Conservation (phyloP, 2,113 vertebrate genomes). For the Solea senegalensis region DNA sequence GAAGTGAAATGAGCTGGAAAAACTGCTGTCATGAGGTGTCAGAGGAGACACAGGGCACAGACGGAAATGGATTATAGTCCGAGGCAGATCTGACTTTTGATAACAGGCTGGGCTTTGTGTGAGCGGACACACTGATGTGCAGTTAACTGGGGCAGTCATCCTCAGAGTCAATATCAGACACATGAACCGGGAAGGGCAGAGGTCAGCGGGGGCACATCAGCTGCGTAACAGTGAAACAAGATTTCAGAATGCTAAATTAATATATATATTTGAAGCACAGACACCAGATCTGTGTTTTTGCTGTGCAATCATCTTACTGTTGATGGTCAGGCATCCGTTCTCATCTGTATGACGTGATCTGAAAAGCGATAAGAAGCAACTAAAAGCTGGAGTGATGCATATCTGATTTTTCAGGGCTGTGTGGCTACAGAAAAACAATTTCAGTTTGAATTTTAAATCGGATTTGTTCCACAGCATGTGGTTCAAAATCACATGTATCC, state of each 20-base stretch:
- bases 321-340: neutral
- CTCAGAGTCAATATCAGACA: slow-evolving; percentile 59
- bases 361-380: neutral
- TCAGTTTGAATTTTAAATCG: too few species aligned
- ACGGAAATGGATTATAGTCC: slow-evolving; percentile 69
- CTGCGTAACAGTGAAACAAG: slow-evolving; percentile 16
- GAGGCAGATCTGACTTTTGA: slow-evolving; percentile 71
- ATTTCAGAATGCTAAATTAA: slow-evolving; percentile 37
- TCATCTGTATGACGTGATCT: slow-evolving; percentile 9
- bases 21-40: slow-evolving; percentile 70
- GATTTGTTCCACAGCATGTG: too few species aligned
- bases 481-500: too few species aligned
- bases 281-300: slow-evolving; percentile 27
- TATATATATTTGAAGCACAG: slow-evolving; percentile 6
- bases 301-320: neutral
- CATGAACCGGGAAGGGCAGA: slow-evolving; percentile 68
- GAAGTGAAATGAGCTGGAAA: slow-evolving; percentile 76
- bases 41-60: slow-evolving; percentile 37
- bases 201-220: slow-evolving; percentile 57
- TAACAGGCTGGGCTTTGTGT: slow-evolving; percentile 67
- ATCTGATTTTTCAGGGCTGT: too few species aligned
- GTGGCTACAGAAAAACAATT: too few species aligned
- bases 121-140: slow-evolving; percentile 63
- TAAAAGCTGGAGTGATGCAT: too few species aligned
- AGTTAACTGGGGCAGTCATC: slow-evolving; percentile 71